Evolutionary conservation across 2,888 invertebrate species (phyloP), one percentile per base, ranked within the genome.

Genomic region (Dendrolimus houi): DNA sequence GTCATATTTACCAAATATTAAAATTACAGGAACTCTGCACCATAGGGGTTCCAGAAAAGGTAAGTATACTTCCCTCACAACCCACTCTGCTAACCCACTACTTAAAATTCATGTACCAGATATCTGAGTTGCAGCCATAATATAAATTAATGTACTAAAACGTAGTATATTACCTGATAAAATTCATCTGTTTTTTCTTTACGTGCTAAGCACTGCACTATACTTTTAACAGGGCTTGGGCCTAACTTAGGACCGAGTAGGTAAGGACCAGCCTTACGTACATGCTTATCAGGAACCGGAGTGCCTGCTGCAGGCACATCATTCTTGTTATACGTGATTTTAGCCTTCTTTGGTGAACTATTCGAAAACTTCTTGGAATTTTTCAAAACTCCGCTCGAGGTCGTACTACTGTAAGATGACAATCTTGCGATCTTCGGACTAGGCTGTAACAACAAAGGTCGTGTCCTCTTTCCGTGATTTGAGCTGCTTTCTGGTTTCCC

Each of bases 191-290:
- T 94, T 55, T 92, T 92, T 71, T 94, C 93, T 70, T 93, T 94
- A 58, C 94, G 91, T 8, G 95, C 95, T 62, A 96, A 83, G 82
- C 94, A 95, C 71, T 95, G 95, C 7, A 94, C 93, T 70, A 96
- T 94, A 77, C 95, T 95, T 75, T 93, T 92, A 0, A 95, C 95
- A 12, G 95, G 95, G 60, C 95, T 94, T 8, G 93, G 93, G 1
- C 95, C 95, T 42, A 94, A 83, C 65, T 93, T 91, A 41, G 95
- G 94, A 2, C 95, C 95, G 55, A 95, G 75, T 54, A 94, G 81
- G 74, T 93, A 95, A 52, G 94, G 93, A 0, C 95, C 95, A 62
- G 94, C 94, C 70, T 92, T 92, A 67, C 92, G 92, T 9, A 92
- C 87, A 52, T 82, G 78, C 64, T 91, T 91, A 12, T 91, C 87